phyloP scores from a whole-genome alignment of 2,888 invertebrate genomes.

The Helleia helle region DNA sequence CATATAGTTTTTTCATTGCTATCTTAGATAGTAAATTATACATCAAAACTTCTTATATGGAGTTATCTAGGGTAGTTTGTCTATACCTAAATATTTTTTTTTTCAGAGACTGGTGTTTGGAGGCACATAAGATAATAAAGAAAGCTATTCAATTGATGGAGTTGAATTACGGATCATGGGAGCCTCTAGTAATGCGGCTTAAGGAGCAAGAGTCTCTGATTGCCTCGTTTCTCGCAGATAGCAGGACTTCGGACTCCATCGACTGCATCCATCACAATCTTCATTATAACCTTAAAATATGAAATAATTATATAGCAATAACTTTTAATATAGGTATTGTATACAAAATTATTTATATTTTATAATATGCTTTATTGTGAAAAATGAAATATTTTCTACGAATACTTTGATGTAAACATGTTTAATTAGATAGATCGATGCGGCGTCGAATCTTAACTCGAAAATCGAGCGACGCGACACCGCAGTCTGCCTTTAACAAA shows the following conservation, averaged over 20 bases:
- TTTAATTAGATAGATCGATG: too few relatives aligned
- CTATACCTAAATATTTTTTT: too few relatives aligned
- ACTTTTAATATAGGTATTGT: not conserved
- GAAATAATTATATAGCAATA: constrained; percentile 1
- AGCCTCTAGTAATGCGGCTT: constrained; percentile 50
- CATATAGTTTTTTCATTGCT: too few relatives aligned
- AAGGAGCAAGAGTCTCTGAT: constrained; percentile 48
- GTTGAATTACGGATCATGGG: constrained; percentile 71
- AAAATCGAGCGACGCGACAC: too few relatives aligned
- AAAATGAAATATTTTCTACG: not conserved
- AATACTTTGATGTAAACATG: too few relatives aligned
- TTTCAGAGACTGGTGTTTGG: constrained; percentile 58
- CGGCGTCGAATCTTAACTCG: too few relatives aligned
- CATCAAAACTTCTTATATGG: too few relatives aligned
- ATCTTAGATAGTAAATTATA: too few relatives aligned
- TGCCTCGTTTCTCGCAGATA: constrained; percentile 39
- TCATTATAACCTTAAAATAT: constrained; percentile 56
- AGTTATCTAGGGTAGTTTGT: too few relatives aligned
- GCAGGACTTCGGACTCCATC: constrained; percentile 28
- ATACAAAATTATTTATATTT: not conserved
- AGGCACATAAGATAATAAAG: constrained; percentile 60
- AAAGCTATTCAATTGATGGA: constrained; percentile 66
- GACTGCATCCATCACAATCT: constrained; percentile 41
- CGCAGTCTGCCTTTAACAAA: too few relatives aligned
- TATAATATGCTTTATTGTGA: not conserved